These are phyloP conservation scores for Adelges cooleyi DNA, from an alignment of 1,140 invertebrate species.

Conservation along the genomic window DNA sequence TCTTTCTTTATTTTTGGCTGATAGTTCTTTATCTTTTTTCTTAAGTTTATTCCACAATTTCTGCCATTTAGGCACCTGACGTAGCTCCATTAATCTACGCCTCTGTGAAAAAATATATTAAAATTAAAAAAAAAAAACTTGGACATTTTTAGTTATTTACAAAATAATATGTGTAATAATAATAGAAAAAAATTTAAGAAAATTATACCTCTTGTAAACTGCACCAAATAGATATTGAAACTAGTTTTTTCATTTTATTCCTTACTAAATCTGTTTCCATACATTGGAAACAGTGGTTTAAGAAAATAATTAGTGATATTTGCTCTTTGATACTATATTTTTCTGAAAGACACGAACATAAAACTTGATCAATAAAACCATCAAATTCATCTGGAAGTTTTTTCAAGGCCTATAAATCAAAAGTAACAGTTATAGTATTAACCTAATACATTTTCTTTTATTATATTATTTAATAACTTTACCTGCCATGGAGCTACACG, in stretches of 20 bases:
- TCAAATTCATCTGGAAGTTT: slow-evolving; percentile 69
- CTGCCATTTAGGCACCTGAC: slow-evolving; percentile 72
- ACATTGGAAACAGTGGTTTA: slow-evolving; percentile 94
- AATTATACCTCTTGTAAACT: slow-evolving; percentile 62
- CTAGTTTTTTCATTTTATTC: slow-evolving; percentile 80
- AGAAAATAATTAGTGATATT: slow-evolving; percentile 74
- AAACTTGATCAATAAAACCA: slow-evolving; percentile 75
- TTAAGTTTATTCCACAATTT: slow-evolving; percentile 86
- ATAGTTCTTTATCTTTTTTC: slow-evolving; percentile 59
- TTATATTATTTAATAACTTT: slow-evolving; percentile 32
- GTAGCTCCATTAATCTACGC: slow-evolving; percentile 73
- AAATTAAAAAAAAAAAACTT: slow-evolving; percentile 9
- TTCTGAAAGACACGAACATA: slow-evolving; percentile 56
- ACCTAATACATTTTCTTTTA: too few species aligned
- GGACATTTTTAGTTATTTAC: too few species aligned
- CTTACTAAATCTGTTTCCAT: slow-evolving; percentile 90
- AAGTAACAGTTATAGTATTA: too few species aligned
- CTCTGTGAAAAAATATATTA: slow-evolving; percentile 36
- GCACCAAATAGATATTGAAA: slow-evolving; percentile 88
- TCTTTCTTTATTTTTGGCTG: slow-evolving; percentile 54
- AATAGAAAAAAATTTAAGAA: neutral
- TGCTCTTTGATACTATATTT: slow-evolving; percentile 61
- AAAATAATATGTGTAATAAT: too few species aligned
- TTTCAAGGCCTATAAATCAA: slow-evolving; percentile 55
- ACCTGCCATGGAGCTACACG: slow-evolving; percentile 91